Base-by-base conservation (phyloP, 2,888 invertebrate genomes). In the Rotaria macrura region DNA sequence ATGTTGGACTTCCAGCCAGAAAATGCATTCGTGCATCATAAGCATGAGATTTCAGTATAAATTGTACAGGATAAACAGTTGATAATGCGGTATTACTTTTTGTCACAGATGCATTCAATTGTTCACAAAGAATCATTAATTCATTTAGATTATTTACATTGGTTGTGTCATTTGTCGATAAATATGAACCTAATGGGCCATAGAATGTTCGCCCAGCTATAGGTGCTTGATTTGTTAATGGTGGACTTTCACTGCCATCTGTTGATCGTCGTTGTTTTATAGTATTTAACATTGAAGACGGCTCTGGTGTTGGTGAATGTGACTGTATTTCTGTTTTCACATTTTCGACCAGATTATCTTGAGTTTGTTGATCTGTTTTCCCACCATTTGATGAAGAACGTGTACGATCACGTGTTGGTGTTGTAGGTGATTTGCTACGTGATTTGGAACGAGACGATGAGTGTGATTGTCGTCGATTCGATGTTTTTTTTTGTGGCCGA, bases 21-120 rank as follows among this genome's bases (percentile, higher is more conserved):
- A 79, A 79, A 79, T 79, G 79, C 79, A 79, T 43, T 10, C 79
- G 40, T 40, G 79, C 79, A 79, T 79, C 79, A 79, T 79, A 79
- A 79, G 40, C 25, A 79, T 43, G 43, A 23, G 79, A 79, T 79
- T 79, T 79, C 14, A 79, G 25, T 43, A 79, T n/a, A 79, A 79
- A 79, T 79, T 79, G 79, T 14, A 79, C 79, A 79, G 79, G 79
- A 79, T 79, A 79, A 43, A 79, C 79, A 25, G 79, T 79, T 2
- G 79, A 43, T n/a, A 79, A 43, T 6, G 79, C 40, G 1, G 40
- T 79, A n/a, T 40, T 79, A 12, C 25, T 23, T 43, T 79, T 38
- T n/a, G 43, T 43, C 43, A n/a, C 40, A 43, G 25, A 40, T n/a
- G 23, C 10, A 43, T 79, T 79, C 2, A 79, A 43, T 79, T 79